Conservation (phyloP, 53 echinoderm and acorn worm genomes). For the Temnopleurus reevesii region DNA sequence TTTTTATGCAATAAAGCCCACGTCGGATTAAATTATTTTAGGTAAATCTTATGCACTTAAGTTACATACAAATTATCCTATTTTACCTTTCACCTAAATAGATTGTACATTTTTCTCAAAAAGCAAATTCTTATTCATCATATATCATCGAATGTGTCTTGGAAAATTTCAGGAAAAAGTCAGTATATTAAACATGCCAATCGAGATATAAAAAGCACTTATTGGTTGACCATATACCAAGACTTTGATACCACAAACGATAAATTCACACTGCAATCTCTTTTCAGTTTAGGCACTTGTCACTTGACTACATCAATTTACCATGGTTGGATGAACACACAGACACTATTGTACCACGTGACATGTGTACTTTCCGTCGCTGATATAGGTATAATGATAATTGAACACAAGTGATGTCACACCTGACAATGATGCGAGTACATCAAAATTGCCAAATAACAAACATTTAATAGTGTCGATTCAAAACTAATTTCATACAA, state of each 20-base stretch:
- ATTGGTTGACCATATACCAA: background rate
- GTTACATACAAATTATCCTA: background rate
- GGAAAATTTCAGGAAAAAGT: too few relatives aligned
- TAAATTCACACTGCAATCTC: background rate
- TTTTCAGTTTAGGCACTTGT: background rate
- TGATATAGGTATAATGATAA: background rate
- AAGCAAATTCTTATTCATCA: background rate
- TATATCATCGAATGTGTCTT: background rate
- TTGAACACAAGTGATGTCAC: background rate
- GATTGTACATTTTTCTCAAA: background rate
- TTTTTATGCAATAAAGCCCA: too few relatives aligned
- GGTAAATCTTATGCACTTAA: background rate
- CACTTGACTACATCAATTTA: background rate
- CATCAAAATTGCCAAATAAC: background rate
- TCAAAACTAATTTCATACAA: background rate
- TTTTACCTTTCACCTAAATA: too few relatives aligned
- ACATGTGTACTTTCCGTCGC: background rate
- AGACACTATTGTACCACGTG: background rate
- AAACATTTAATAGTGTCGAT: background rate
- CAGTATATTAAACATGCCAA: background rate
- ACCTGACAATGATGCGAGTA: background rate
- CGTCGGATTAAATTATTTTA: background rate
- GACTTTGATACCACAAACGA: background rate
- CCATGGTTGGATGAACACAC: background rate
- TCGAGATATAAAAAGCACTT: background rate